phyloP scores from a whole-genome alignment of 2,888 invertebrate species.

The Idaea aversata region DNA sequence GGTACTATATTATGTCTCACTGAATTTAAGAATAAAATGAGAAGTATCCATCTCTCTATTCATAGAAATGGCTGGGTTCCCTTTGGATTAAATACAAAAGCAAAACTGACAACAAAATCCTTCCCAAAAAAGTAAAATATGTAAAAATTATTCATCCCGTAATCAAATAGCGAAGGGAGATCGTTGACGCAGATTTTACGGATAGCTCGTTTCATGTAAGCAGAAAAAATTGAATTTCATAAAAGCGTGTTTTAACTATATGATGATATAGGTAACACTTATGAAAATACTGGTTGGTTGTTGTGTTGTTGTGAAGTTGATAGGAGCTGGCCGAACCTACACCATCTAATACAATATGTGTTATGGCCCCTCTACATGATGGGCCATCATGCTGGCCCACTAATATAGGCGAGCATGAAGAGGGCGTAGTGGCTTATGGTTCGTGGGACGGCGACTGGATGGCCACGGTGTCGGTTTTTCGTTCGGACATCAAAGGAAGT shows the following conservation, averaged over 20 bases:
- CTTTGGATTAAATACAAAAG: not conserved
- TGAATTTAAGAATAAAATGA: not conserved
- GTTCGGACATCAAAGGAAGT: too few relatives aligned
- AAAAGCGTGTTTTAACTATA: not conserved
- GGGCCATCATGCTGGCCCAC: too few relatives aligned
- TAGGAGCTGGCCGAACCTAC: too few relatives aligned
- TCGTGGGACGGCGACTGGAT: too few relatives aligned
- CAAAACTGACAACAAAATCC: not conserved
- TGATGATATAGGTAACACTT: not conserved
- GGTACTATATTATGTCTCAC: not conserved
- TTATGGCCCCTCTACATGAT: too few relatives aligned
- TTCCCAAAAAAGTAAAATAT: not conserved
- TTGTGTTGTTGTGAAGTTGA: too few relatives aligned
- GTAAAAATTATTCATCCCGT: not conserved
- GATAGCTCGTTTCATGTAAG: not conserved
- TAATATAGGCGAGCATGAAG: too few relatives aligned
- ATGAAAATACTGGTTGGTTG: not conserved
- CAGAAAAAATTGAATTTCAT: not conserved
- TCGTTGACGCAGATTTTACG: not conserved
- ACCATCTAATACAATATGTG: too few relatives aligned
- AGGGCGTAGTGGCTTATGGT: too few relatives aligned
- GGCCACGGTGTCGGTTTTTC: too few relatives aligned
- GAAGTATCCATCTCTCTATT: not conserved
- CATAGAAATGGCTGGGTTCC: not conserved
- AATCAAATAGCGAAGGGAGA: constrained; percentile 1